Evolutionary conservation across 2,888 invertebrate species (phyloP), one percentile per base, ranked within the genome.

Genomic region (Escarpia spicata): DNA sequence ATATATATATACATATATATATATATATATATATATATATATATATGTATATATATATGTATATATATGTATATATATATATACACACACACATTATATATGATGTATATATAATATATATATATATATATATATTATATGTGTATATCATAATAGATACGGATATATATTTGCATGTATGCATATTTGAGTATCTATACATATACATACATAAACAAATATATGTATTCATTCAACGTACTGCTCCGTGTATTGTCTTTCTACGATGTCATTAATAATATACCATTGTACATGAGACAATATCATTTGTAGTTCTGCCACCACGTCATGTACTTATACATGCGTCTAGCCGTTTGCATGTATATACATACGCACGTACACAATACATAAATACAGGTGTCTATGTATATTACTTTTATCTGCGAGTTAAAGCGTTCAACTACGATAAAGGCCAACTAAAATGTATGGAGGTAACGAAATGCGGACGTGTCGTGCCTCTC

Each of bases 181-280:
- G n/a, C 37, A 43, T 91, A 91, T 91, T 4, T 91, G 31, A 37
- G 31, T 91, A 31, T 31, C 15, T 91, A 91, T 91, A 91, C 8
- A 91, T 91, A 31, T 91, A 91, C n/a, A 91, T 91, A 91, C n/a
- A 90, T 90, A 91, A 6, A 91, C n/a, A 91, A 26, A 91, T 91
- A 91, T 91, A 91, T 31, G 31, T 31, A 91, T 91, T 43, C 44
- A 91, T 37, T 75, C 75, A 4, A 75, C 75, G 75, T 26, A 75
- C 75, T 15, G 6, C 75, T 75, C 75, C 75, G n/a, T 75, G 75
- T n/a, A n/a, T 26, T n/a, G n/a, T 26, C 19, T 19, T 26, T 6
- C 75, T 75, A 75, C 75, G 75, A 75, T 75, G 52, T 75, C 75
- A 75, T 75, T 75, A n/a, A n/a, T 60, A 60, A 19, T 37, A 37